Percentiles rank a stretch among this genome's conserved stretches.
Conservation (phyloP, 2,113 vertebrate species). For the Paramormyrops kingsleyae region DNA sequence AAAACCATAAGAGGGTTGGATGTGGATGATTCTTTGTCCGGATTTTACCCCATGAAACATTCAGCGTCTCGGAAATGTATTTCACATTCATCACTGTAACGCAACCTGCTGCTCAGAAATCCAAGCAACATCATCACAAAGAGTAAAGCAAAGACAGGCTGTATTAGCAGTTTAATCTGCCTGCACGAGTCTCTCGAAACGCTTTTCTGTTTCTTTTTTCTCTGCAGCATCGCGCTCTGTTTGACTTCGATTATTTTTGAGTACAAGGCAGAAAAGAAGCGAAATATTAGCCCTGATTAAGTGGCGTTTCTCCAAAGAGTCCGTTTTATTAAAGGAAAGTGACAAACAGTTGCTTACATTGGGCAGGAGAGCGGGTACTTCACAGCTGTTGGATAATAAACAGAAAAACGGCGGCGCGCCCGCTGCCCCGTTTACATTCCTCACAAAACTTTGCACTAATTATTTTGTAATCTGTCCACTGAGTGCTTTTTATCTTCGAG, state of each 20-base stretch:
- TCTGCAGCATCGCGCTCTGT: not conserved
- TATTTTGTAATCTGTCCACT: conserved; percentile 58
- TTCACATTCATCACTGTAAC: not conserved
- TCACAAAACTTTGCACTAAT: conserved; percentile 57
- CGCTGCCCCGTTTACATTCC: conserved; percentile 54
- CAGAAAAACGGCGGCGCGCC: conserved; percentile 42
- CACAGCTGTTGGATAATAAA: conserved; percentile 64
- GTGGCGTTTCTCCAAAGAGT: conserved; percentile 41
- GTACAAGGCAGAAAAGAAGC: not conserved
- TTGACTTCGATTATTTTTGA: not conserved
- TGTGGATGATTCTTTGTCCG: not conserved
- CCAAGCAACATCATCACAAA: not conserved
- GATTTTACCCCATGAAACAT: not conserved
- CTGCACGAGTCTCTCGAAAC: not conserved
- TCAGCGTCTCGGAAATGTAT: not conserved
- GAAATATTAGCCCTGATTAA: conserved; percentile 16
- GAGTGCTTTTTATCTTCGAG: conserved; percentile 68
- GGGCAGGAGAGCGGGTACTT: conserved; percentile 39
- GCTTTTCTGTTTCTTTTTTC: not conserved
- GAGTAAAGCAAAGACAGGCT: not conserved
- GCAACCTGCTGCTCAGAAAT: not conserved
- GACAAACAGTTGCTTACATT: conserved; percentile 46
- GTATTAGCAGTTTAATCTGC: not conserved
- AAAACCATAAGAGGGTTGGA: not conserved
- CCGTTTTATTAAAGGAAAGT: conserved; percentile 42